Evolutionary conservation across 2,888 invertebrate species (phyloP), one percentile per base, ranked within the genome.

Genomic region (Elegia similella): DNA sequence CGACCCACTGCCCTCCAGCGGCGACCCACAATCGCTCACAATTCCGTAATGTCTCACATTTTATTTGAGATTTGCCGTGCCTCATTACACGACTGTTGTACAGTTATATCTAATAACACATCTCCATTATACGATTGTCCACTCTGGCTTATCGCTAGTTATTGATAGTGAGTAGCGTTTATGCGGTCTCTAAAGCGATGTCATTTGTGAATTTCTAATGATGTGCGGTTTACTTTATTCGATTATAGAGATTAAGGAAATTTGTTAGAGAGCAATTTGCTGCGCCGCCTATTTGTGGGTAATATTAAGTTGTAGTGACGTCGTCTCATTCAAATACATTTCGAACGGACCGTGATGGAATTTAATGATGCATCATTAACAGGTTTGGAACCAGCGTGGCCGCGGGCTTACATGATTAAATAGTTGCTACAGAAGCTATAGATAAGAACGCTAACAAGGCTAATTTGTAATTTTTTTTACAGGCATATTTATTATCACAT

Each of bases 1-100:
- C 88, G 90, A 89, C 90, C 91, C 82, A 90, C 86, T 90, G 88
- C 84, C 89, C 90, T 88, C 84, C 79, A 72, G 68, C 68, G 71
- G 63, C 75, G 86, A 86, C 88, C 86, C 83, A 86, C 88, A 84
- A 84, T 65, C 71, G 69, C 79, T 74, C 76, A 82, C 83, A 80
- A 87, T 84, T 86, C 86, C 80, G 79, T 83, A 85, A 85, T 86
- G 84, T 83, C 78, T 82, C 76, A 79, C 76, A 82, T 86, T 86
- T 88, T 86, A 85, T 84, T 85, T 80, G 80, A 80, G 69, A 82
- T 86, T 82, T 78, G 75, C 73, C 70, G 76, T 69, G 79, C 70
- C 77, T 85, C 81, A 82, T 87, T 83, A 82, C 78, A 78, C 76
- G 74, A 78, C 66, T 69, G 67, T 65, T 70, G 69, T 78, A 84